A percentile compares a stretch with the other conserved stretches of the same genome.
These are phyloP conservation scores for Drosophila mimetica DNA, from an alignment of 2,888 invertebrate genomes.

Conservation along the genomic window DNA sequence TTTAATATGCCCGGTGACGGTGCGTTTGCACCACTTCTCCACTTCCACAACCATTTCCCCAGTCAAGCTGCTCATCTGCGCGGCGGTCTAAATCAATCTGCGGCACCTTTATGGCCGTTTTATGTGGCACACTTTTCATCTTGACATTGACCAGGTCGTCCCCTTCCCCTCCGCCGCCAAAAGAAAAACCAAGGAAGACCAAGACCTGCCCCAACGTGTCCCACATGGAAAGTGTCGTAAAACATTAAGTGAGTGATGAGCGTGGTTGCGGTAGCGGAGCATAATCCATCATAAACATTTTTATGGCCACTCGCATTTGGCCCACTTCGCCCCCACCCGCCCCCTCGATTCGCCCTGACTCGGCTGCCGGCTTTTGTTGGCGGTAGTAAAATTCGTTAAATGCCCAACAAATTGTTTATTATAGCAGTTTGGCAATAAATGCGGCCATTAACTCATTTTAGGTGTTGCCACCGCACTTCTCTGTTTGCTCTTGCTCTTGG, in stretches of 20 bases:
- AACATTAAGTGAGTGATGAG: constrained; percentile 65
- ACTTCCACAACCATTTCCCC: too few relatives aligned
- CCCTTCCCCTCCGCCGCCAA: constrained; percentile 12
- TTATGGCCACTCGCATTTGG: constrained; percentile 76
- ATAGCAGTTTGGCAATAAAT: constrained; percentile 79
- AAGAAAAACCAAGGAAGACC: background rate
- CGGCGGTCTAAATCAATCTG: constrained; percentile 71
- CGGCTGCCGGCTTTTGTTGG: constrained; percentile 50
- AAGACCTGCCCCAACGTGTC: constrained; percentile 77
- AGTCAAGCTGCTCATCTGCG: constrained; percentile 20
- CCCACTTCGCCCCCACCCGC: constrained; percentile 34
- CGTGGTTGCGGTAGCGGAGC: constrained; percentile 51
- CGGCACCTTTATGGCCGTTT: constrained; percentile 77
- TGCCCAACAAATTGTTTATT: constrained; percentile 81
- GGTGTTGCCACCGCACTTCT: constrained; percentile 75
- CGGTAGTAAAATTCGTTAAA: constrained; percentile 82
- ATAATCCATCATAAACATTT: constrained; percentile 81
- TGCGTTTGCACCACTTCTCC: background rate
- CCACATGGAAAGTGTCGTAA: constrained; percentile 75
- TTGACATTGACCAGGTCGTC: constrained; percentile 75
- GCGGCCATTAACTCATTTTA: constrained; percentile 77
- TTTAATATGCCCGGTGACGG: constrained; percentile 54
- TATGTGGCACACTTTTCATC: constrained; percentile 78
- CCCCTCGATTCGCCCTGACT: constrained; percentile 27
- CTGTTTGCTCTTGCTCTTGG: constrained; percentile 33